Evolutionary conservation across 2,888 invertebrate genomes (phyloP).

Genomic region (Esperia sulphurella): DNA sequence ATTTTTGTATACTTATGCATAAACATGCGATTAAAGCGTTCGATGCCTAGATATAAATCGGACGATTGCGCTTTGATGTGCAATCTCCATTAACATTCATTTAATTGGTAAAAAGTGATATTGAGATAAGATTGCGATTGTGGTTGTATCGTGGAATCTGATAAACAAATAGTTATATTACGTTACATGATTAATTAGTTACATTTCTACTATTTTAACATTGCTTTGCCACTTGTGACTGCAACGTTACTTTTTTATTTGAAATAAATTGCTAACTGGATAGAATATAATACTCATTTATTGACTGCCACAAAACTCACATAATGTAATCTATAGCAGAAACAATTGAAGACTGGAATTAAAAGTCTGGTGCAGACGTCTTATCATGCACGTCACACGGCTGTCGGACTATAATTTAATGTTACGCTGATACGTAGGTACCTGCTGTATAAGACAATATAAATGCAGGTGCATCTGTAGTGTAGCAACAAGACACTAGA

Average conservation of each 20-base stretch:
- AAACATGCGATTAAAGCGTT: neutral
- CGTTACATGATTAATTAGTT: neutral
- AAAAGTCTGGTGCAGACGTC: no score
- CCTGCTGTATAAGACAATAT: neutral
- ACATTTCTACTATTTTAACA: no score
- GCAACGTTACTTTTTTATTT: no score
- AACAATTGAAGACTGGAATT: no score
- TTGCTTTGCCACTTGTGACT: no score
- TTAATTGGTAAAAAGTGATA: neutral
- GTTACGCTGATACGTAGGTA: no score
- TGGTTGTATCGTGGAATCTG: neutral
- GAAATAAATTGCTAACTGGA: no score
- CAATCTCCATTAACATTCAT: neutral
- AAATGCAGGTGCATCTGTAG: conserved; percentile 10
- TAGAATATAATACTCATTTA: no score
- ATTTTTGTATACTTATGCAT: neutral
- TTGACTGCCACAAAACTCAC: no score
- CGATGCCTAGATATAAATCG: neutral
- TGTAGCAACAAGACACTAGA: conserved; percentile 1
- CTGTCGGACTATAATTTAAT: no score
- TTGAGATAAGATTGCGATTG: conserved; percentile 1
- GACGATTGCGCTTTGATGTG: neutral
- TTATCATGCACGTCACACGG: no score
- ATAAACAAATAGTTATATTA: neutral
- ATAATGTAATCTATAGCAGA: no score